Percentiles rank a stretch among this genome's conserved stretches.
Evolutionary conservation across 2,113 vertebrate species (phyloP).

Genomic region (Labrus mixtus): DNA sequence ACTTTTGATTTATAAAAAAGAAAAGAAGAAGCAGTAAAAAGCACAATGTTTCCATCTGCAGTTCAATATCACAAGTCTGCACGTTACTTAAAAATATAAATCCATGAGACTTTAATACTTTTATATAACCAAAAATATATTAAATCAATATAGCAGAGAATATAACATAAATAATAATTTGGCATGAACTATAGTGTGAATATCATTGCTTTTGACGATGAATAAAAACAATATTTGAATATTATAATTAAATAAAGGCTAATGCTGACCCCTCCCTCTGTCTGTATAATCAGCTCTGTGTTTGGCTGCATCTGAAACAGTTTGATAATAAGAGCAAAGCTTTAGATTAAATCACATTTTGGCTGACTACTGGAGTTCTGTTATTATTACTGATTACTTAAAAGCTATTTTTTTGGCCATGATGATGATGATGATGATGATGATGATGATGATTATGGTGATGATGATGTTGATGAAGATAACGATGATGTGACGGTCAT

Average conservation of each 20-base stretch:
- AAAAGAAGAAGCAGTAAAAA: too few relatives aligned
- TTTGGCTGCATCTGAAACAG: conserved; percentile 12
- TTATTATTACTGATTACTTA: conserved; percentile 57
- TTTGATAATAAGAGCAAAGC: conserved; percentile 50
- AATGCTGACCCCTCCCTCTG: too few relatives aligned
- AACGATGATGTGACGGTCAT: background rate
- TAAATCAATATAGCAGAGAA: too few relatives aligned
- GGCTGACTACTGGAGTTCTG: conserved; percentile 29
- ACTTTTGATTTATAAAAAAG: too few relatives aligned
- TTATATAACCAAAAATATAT: too few relatives aligned
- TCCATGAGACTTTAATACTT: too few relatives aligned
- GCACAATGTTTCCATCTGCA: too few relatives aligned
- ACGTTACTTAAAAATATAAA: too few relatives aligned
- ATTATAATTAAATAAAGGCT: background rate
- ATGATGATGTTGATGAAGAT: too few relatives aligned
- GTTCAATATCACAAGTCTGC: too few relatives aligned
- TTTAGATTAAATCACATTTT: conserved; percentile 55
- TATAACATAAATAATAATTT: too few relatives aligned
- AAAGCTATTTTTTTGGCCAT: conserved; percentile 25
- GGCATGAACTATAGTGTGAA: background rate
- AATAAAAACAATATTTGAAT: background rate
- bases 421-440: background rate
- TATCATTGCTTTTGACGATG: background rate
- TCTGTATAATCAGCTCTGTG: conserved; percentile 47
- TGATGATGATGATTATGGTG: background rate